Conservation (phyloP, 64 coral and sea anemone species). For the Pocillopora damicornis region DNA sequence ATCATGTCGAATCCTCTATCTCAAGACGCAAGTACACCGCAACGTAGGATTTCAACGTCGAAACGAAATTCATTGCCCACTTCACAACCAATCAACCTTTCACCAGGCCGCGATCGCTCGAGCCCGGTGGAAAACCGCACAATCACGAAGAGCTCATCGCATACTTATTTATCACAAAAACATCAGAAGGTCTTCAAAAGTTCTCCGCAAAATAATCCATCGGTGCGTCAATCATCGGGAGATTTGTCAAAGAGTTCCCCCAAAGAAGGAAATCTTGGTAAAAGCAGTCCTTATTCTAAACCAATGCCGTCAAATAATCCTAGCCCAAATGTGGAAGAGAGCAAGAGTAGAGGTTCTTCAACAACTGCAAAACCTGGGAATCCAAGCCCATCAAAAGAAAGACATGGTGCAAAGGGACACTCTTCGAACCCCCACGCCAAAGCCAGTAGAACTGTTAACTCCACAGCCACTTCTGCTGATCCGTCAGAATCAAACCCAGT, state of each 20-base stretch:
- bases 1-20: neutral
- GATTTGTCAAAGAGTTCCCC: neutral
- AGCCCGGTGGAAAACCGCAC: neutral
- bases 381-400: neutral
- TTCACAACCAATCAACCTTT: neutral
- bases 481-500: neutral
- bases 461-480: neutral
- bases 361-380: neutral
- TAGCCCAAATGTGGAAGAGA: neutral
- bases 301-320: neutral
- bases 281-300: neutral
- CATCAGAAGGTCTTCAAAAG: neutral
- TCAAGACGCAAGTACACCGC: neutral
- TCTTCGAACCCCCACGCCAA: neutral
- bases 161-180: neutral
- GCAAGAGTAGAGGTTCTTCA: neutral
- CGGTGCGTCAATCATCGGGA: neutral
- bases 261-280: neutral
- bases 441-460: neutral
- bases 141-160: conserved; percentile 3
- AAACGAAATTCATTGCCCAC: conserved; percentile 23
- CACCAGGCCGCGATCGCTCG: neutral
- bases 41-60: neutral
- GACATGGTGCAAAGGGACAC: neutral
- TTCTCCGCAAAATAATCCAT: conserved; percentile 3